These are phyloP conservation scores for Bhutanitis thaidina DNA, from an alignment of 2,888 invertebrate species.

Conservation along the genomic window DNA sequence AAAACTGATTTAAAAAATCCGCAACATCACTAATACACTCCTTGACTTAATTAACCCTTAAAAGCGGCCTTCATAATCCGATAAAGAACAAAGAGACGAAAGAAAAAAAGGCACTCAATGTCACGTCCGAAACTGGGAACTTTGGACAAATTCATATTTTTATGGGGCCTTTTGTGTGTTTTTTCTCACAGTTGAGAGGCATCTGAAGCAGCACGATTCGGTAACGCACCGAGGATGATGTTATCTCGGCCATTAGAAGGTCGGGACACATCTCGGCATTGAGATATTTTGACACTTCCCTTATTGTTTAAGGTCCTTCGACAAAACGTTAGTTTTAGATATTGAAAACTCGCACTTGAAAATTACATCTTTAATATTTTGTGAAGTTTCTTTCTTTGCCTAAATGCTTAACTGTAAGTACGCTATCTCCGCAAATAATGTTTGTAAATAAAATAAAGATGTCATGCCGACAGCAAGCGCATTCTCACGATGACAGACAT, in stretches of 20 bases:
- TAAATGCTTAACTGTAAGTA: not conserved
- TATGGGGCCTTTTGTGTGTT: conserved; percentile 69
- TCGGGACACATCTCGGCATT: conserved; percentile 52
- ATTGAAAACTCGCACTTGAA: conserved; percentile 29
- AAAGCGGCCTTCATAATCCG: conserved; percentile 60
- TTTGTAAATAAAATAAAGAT: conserved; percentile 43
- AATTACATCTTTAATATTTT: conserved; percentile 25
- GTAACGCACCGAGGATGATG: conserved; percentile 71
- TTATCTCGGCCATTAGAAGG: conserved; percentile 72
- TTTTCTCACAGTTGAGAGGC: conserved; percentile 74
- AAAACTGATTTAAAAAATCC: conserved; percentile 43
- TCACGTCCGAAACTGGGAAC: conserved; percentile 67
- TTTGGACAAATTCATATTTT: conserved; percentile 70
- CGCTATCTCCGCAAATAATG: conserved; percentile 1
- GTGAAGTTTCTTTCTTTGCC: conserved; percentile 15
- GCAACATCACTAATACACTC: conserved; percentile 59
- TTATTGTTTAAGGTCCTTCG: conserved; percentile 50
- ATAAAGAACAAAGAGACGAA: conserved; percentile 55
- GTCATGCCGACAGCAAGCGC: conserved; percentile 35
- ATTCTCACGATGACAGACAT: conserved; percentile 64
- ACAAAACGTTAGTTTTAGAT: conserved; percentile 59
- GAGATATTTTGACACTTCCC: conserved; percentile 70
- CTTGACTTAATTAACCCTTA: conserved; percentile 73
- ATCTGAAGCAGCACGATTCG: conserved; percentile 73
- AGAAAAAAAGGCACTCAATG: conserved; percentile 64